Conservation (phyloP, 2,888 invertebrate species). For the Hirtodrosophila trivittata region DNA sequence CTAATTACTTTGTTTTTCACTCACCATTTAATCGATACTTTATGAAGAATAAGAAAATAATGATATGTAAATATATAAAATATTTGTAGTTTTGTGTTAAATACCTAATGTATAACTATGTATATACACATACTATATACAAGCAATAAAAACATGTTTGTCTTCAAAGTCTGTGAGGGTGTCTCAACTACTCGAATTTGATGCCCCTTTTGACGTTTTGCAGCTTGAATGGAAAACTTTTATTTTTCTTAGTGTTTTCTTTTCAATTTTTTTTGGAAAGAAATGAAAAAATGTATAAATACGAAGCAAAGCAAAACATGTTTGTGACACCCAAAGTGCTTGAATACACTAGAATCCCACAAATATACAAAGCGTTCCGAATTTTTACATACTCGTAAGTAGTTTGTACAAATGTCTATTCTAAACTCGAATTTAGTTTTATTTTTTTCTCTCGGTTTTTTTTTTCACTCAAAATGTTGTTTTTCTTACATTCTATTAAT, state of each 20-base stretch:
- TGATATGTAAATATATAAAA: too few relatives aligned
- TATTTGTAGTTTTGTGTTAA: too few relatives aligned
- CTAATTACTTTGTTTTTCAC: too few relatives aligned
- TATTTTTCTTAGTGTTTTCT: background rate
- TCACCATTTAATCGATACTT: too few relatives aligned
- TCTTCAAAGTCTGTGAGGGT: background rate
- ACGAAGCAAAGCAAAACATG: constrained; percentile 19
- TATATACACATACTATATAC: too few relatives aligned
- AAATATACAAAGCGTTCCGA: constrained; percentile 22
- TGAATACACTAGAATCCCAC: constrained; percentile 23
- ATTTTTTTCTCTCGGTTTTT: constrained; percentile 7
- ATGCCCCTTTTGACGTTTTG: constrained; percentile 49
- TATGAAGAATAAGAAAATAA: too few relatives aligned
- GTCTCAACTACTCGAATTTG: too few relatives aligned
- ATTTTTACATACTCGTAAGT: constrained; percentile 15
- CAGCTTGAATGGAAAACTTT: constrained; percentile 58
- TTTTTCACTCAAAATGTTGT: constrained; percentile 7
- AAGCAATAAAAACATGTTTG: too few relatives aligned
- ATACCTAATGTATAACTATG: too few relatives aligned
- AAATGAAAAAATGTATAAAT: constrained; percentile 13
- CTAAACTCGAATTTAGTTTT: constrained; percentile 7
- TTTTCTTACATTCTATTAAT: constrained; percentile 8
- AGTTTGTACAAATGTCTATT: constrained; percentile 21
- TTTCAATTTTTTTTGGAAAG: background rate
- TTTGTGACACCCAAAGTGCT: constrained; percentile 50